phyloP scores from a whole-genome alignment of 1,140 invertebrate genomes.

The Sesamia nonagrioides region DNA sequence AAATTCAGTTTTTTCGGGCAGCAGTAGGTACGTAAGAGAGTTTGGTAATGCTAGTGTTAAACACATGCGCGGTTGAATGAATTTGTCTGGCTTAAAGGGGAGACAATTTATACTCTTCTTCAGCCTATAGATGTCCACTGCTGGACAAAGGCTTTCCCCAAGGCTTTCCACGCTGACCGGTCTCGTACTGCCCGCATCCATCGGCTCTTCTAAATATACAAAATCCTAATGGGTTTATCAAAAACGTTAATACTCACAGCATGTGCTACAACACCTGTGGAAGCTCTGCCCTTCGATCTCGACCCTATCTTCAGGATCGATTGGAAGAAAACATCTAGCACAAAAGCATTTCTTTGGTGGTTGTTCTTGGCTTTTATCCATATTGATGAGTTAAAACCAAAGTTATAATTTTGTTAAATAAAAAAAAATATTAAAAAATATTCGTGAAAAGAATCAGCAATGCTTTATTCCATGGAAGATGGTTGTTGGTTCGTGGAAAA shows the following conservation, averaged over 20 bases:
- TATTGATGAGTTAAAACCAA: slow-evolving; percentile 50
- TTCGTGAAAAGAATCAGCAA: slow-evolving; percentile 68
- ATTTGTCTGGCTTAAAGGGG: too few species aligned
- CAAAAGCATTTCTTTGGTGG: slow-evolving; percentile 79
- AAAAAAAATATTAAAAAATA: slow-evolving; percentile 42
- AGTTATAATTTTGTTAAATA: slow-evolving; percentile 42
- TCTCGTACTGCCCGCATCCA: too few species aligned
- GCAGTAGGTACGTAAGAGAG: too few species aligned
- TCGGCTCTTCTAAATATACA: too few species aligned
- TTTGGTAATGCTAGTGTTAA: too few species aligned
- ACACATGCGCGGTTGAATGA: too few species aligned
- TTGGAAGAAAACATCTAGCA: slow-evolving; percentile 77
- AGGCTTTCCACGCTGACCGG: too few species aligned
- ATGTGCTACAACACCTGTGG: slow-evolving; percentile 78
- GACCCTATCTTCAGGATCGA: slow-evolving; percentile 73
- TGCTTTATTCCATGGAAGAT: slow-evolving; percentile 58
- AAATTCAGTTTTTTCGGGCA: too few species aligned
- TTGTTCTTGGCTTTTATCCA: slow-evolving; percentile 74
- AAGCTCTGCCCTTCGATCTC: slow-evolving; percentile 81
- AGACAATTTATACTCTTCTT: too few species aligned
- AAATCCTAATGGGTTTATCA: too few species aligned
- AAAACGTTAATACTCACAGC: slow-evolving; percentile 72
- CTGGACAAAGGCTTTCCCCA: too few species aligned
- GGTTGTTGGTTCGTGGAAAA: slow-evolving; percentile 50
- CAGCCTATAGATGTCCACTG: too few species aligned